Evolutionary conservation across 2,888 invertebrate species (phyloP).

Genomic region (Hirtodrosophila trivittata): DNA sequence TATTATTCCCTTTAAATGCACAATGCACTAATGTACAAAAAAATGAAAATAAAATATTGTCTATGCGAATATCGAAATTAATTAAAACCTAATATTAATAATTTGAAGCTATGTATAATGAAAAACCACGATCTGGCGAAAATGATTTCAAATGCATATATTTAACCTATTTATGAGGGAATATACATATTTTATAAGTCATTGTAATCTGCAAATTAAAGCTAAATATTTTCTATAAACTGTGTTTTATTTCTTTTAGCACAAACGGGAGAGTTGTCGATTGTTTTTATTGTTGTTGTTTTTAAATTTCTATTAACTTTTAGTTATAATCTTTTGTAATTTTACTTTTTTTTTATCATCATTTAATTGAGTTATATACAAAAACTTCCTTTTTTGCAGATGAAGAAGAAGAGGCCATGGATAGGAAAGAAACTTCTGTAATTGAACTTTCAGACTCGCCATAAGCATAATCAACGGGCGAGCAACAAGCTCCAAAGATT

Average conservation of each 20-base stretch:
- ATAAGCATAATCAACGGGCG: slow-evolving; percentile 23
- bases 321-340: slow-evolving; percentile 12
- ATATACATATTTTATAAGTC: slow-evolving; percentile 35
- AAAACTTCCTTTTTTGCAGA: slow-evolving; percentile 44
- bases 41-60: no score
- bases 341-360: slow-evolving; percentile 32
- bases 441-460: slow-evolving; percentile 64
- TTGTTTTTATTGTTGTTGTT: neutral
- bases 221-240: slow-evolving; percentile 38
- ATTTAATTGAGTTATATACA: slow-evolving; percentile 34
- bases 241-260: slow-evolving; percentile 54
- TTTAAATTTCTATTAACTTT: slow-evolving; percentile 5
- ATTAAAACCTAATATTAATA: no score
- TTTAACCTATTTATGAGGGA: slow-evolving; percentile 28
- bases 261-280: neutral
- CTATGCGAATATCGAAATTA: no score
- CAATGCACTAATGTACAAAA: slow-evolving; percentile 38
- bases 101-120: slow-evolving; percentile 5
- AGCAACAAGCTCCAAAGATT: slow-evolving; percentile 47
- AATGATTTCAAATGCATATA: slow-evolving; percentile 16
- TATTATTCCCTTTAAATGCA: slow-evolving; percentile 22
- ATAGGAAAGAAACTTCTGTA: slow-evolving; percentile 61
- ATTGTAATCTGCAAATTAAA: slow-evolving; percentile 51
- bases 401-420: slow-evolving; percentile 25
- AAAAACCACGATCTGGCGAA: slow-evolving; percentile 17